These are phyloP conservation scores for Steinernema khuongi DNA, from an alignment of 1,140 invertebrate genomes.

Conservation along the genomic window DNA sequence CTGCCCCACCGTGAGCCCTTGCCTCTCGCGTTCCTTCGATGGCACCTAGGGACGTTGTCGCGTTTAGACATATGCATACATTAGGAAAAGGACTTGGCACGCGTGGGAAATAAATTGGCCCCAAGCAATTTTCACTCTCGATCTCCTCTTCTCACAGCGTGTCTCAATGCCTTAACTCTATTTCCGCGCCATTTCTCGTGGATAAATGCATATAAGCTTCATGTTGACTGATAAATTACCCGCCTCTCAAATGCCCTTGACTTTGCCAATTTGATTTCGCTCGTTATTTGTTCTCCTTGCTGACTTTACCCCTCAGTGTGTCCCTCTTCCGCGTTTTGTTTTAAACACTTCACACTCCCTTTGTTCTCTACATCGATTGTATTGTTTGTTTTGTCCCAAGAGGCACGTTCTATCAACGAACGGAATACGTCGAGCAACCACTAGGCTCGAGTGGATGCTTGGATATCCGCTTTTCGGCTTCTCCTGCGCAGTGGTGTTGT, in stretches of 20 bases:
- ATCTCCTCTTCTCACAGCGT: not conserved
- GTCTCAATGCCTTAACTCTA: not conserved
- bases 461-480: no score
- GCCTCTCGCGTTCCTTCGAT: no score
- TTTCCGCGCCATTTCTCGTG: conserved; percentile 8
- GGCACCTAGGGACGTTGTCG: no score
- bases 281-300: not conserved
- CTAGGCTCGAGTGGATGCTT: no score
- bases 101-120: not conserved
- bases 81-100: not conserved
- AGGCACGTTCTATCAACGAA: not conserved
- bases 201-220: conserved; percentile 4
- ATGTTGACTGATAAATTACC: conserved; percentile 7
- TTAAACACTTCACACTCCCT: not conserved
- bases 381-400: not conserved
- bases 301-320: not conserved
- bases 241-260: not conserved
- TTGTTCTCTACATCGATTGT: not conserved
- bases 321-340: not conserved
- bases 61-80: conserved; percentile 8
- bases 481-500: not conserved
- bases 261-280: not conserved
- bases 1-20: no score
- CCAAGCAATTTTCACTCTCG: conserved; percentile 9
- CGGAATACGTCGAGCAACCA: not conserved